Conservation (phyloP, 2,113 vertebrate species). For the Antechinus flavipes region DNA sequence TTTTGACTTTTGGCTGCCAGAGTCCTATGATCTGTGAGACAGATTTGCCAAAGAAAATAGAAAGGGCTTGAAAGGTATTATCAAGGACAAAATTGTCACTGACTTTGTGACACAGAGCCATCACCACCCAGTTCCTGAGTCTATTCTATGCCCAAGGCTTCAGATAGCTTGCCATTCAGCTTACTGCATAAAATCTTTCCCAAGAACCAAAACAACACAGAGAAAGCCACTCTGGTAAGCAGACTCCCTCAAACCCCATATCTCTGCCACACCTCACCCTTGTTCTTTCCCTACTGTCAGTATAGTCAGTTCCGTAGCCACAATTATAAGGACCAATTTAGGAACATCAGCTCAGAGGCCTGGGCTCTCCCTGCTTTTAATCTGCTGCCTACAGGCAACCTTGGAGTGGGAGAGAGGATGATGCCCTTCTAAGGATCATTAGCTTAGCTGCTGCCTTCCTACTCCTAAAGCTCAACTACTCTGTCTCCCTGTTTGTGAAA, state of each 20-base stretch:
- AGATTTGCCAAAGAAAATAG: neutral
- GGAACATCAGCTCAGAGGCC: neutral
- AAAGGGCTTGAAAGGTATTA: constrained; percentile 1
- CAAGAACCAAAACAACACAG: neutral
- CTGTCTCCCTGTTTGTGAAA: neutral
- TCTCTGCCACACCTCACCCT: neutral
- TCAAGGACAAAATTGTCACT: neutral
- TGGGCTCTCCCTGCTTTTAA: neutral
- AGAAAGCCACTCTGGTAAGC: neutral
- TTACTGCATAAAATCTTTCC: neutral
- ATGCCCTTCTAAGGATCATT: neutral
- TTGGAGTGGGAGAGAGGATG: neutral
- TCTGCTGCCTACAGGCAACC: neutral
- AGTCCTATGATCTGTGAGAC: neutral
- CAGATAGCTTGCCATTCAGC: neutral
- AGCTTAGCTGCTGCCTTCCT: neutral
- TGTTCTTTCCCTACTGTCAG: neutral
- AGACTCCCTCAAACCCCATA: neutral
- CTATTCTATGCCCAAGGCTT: neutral
- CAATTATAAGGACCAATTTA: neutral
- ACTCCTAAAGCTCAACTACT: neutral
- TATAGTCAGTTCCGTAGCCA: neutral
- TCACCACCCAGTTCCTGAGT: neutral
- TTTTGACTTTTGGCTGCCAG: neutral
- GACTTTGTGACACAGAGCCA: neutral